Conservation (phyloP, 2,888 invertebrate species). For the Capitulum mitella region DNA sequence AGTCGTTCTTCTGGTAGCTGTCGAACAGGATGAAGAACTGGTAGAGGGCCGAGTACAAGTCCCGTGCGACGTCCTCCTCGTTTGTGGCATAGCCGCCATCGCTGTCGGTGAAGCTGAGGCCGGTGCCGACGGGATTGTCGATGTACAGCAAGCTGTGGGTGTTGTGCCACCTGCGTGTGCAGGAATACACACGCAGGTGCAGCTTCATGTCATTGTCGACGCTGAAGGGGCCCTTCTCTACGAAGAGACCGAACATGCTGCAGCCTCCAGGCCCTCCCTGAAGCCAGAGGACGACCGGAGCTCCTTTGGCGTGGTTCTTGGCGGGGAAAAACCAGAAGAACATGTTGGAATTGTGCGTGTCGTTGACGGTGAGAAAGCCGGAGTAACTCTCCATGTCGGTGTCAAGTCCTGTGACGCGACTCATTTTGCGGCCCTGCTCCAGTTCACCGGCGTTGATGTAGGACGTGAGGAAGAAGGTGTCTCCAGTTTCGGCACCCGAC, state of each 20-base stretch:
- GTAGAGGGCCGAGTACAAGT: conserved; percentile 42
- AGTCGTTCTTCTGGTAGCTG: conserved; percentile 41
- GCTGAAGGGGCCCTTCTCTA: conserved; percentile 71
- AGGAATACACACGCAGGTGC: conserved; percentile 61
- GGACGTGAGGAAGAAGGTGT: conserved; percentile 68
- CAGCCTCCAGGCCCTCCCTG: conserved; percentile 75
- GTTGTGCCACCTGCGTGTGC: too few species aligned
- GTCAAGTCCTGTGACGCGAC: not conserved
- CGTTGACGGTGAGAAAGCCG: conserved; percentile 76
- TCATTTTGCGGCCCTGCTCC: not conserved
- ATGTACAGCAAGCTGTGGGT: conserved; percentile 49
- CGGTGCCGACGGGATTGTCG: conserved; percentile 47
- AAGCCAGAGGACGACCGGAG: conserved; percentile 72
- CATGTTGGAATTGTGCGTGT: conserved; percentile 65
- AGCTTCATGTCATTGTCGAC: conserved; percentile 49
- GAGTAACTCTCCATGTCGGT: conserved; percentile 54
- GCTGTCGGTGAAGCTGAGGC: conserved; percentile 45
- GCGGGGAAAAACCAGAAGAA: conserved; percentile 92
- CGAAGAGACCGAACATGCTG: conserved; percentile 70
- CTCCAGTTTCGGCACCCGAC: conserved; percentile 43
- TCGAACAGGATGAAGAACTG: conserved; percentile 45
- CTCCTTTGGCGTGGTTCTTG: conserved; percentile 45
- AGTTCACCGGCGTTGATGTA: conserved; percentile 59
- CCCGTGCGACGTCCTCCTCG: conserved; percentile 43
- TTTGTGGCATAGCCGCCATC: conserved; percentile 41